Conservation (phyloP, 1,140 invertebrate genomes). For the Atta texana region DNA sequence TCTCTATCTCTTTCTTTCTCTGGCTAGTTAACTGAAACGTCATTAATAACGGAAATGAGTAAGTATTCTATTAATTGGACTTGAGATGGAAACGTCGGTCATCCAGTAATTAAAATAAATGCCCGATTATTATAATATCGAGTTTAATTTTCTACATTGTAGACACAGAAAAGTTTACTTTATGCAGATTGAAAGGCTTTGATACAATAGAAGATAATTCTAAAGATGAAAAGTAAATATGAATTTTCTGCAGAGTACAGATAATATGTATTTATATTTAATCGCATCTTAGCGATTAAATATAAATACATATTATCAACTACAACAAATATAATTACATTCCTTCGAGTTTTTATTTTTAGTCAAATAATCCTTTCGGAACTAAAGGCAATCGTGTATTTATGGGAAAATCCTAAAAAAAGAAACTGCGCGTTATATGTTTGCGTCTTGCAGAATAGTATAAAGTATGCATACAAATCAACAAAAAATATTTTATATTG, state of each 20-base stretch:
- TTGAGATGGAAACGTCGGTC: slow-evolving; percentile 30
- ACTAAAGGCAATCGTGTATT: too few species aligned
- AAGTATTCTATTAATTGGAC: slow-evolving; percentile 64
- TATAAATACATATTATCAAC: too few species aligned
- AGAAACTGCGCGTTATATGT: too few species aligned
- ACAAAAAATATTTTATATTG: too few species aligned
- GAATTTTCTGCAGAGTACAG: not conserved
- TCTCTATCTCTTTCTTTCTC: slow-evolving; percentile 43
- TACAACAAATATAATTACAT: too few species aligned
- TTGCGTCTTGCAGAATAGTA: too few species aligned
- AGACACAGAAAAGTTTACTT: not conserved
- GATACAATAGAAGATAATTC: not conserved
- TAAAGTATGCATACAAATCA: too few species aligned
- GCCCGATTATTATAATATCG: slow-evolving; percentile 24
- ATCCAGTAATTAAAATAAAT: slow-evolving; percentile 33
- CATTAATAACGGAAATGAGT: slow-evolving; percentile 72
- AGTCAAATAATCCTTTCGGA: too few species aligned
- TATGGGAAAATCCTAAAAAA: too few species aligned
- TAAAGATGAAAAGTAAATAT: not conserved
- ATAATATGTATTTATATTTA: not conserved
- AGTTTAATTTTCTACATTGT: slow-evolving; percentile 3
- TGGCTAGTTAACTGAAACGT: slow-evolving; percentile 65
- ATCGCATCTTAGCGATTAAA: not conserved
- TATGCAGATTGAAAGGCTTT: slow-evolving; percentile 12
- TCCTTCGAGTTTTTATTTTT: not conserved